A percentile compares a stretch with the other conserved stretches of the same genome.
Evolutionary conservation across 2,113 vertebrate species (phyloP).

Genomic region (Struthidea cinerea): DNA sequence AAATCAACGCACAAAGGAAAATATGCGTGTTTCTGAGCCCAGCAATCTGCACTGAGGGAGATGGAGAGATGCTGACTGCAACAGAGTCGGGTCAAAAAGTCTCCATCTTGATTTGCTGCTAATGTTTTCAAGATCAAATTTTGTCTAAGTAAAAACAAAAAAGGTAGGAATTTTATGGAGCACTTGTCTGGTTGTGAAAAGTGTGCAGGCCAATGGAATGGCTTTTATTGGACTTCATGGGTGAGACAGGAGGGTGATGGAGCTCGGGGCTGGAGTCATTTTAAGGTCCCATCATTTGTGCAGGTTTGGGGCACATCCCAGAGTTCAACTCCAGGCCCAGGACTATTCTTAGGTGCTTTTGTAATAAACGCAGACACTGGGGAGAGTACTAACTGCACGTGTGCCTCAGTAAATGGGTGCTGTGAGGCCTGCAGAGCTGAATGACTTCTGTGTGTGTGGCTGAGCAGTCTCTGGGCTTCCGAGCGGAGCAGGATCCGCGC

Average conservation of each 20-base stretch:
- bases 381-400: fast-evolving
- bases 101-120: background rate
- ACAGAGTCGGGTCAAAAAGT: background rate
- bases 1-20: conserved; percentile 32
- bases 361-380: background rate
- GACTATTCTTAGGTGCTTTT: background rate
- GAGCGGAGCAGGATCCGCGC: background rate
- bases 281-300: fast-evolving
- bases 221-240: background rate
- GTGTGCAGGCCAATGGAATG: background rate
- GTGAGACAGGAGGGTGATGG: background rate
- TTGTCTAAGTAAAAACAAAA: background rate
- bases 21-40: background rate
- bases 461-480: background rate
- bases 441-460: background rate
- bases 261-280: fast-evolving
- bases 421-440: background rate
- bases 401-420: background rate
- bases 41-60: background rate
- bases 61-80: background rate
- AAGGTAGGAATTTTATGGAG: background rate
- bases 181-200: background rate
- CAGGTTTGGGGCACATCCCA: fast-evolving
- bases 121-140: background rate
- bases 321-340: fast-evolving